Base-by-base conservation (phyloP, 2,888 invertebrate species). In the Boloria euphrosyne region DNA sequence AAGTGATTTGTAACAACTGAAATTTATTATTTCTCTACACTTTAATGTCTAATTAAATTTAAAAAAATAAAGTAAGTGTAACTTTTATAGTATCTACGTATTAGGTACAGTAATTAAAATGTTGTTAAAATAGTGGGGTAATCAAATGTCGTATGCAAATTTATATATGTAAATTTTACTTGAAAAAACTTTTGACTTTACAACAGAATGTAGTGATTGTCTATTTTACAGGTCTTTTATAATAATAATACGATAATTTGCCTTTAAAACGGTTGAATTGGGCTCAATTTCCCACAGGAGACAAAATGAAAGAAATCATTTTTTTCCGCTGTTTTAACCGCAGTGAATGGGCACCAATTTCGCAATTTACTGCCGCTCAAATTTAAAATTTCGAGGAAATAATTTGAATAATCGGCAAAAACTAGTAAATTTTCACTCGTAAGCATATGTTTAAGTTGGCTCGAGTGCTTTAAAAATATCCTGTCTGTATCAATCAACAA, bases 341-440 rank as follows among this genome's bases (percentile, higher is more conserved):
- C 57, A 22, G 17, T 53, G 58, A 54, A 68, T 65, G 52, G 61
- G 14, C 50, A 62, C 43, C 53, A 65, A 62, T 68, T 65, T 65
- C 44, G 65, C 61, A 68, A 62, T 68, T 62, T 61, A 55, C 64
- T 43, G 53, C 62, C 16, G 50, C 52, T 52, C 53, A 54, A 58
- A 65, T 62, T 68, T 65, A 53, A 68, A 65, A 65, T 58, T 68
- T 62, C 67, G 64, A 57, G 46, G 60, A 64, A 67, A 57, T 61
- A 57, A 57, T 64, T 54, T 60, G 43, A 67, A 31, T 64, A 55
- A 64, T 55, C 44, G 58, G 47, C 54, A 22, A 51, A 54, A 27
- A 54, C 38, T 31, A n/a, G 27, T 53, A 22, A 22, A 31, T 14
- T 22, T 49, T 16, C 6, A 18, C 13, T 18, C 13, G 27, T 52